Conservation (phyloP, 2,113 vertebrate genomes). For the Megaceryle maxima region DNA sequence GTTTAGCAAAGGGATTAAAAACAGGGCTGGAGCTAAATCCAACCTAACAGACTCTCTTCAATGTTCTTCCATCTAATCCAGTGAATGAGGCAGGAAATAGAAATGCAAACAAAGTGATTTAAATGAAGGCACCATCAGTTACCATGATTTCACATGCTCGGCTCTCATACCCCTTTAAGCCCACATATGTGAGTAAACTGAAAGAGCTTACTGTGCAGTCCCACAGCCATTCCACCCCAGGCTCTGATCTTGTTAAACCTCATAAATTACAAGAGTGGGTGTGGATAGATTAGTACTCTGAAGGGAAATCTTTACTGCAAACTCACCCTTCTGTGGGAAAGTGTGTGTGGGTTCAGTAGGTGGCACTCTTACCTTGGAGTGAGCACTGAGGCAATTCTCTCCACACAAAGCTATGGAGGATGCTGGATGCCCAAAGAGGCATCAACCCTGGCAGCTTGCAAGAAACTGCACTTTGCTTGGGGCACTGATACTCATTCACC, state of each 20-base stretch:
- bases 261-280: background rate
- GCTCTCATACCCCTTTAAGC: background rate
- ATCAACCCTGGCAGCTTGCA: background rate
- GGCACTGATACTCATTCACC: background rate
- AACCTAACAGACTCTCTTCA: constrained; percentile 6
- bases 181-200: background rate
- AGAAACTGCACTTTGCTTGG: background rate
- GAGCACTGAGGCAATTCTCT: background rate
- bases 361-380: constrained; percentile 9
- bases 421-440: background rate
- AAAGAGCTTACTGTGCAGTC: background rate
- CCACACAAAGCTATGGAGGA: background rate
- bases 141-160: background rate
- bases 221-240: background rate
- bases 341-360: background rate
- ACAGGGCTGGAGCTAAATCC: constrained; percentile 20
- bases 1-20: constrained; percentile 21
- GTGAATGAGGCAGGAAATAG: background rate
- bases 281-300: background rate
- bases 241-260: background rate
- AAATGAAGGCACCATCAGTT: background rate
- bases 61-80: background rate
- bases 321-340: background rate
- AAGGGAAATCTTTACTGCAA: background rate
- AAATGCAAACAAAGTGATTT: constrained; percentile 20